phyloP scores from a whole-genome alignment of 2,113 vertebrate genomes.

The Penelope pileata region DNA sequence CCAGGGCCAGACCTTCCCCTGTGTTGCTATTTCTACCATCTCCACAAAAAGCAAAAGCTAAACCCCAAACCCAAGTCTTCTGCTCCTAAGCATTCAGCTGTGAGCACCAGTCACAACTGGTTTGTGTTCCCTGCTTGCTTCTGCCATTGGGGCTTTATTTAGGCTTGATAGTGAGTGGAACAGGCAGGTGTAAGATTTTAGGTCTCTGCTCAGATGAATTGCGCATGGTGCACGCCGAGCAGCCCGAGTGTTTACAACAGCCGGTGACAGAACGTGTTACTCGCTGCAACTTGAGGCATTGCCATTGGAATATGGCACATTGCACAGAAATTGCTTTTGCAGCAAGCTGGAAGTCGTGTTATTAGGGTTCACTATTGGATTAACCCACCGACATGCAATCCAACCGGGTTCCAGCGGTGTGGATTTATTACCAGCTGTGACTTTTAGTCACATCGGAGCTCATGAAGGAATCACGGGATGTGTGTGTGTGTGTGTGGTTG shows the following conservation, averaged over 20 bases:
- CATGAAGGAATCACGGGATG: neutral
- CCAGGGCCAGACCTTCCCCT: neutral
- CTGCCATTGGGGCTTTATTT: constrained; percentile 59
- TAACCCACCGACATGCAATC: constrained; percentile 48
- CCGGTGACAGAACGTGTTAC: constrained; percentile 56
- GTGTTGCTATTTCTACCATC: neutral
- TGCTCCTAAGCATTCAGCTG: neutral
- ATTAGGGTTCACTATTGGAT: constrained; percentile 58
- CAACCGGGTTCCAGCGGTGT: constrained; percentile 14
- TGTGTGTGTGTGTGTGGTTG: neutral
- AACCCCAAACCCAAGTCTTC: neutral
- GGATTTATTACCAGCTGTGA: constrained; percentile 58
- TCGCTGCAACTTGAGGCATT: constrained; percentile 19
- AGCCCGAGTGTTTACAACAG: constrained; percentile 53
- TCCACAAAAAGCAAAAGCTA: neutral
- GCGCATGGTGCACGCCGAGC: neutral
- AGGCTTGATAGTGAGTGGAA: constrained; percentile 63
- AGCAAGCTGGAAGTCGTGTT: constrained; percentile 53
- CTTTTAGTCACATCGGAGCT: constrained; percentile 18
- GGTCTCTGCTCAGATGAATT: constrained; percentile 40
- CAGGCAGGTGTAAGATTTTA: constrained; percentile 72
- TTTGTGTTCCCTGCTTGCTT: constrained; percentile 49
- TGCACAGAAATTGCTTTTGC: constrained; percentile 67
- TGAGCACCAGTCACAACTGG: constrained; percentile 50
- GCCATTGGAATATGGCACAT: constrained; percentile 57